phyloP scores from a whole-genome alignment of 2,113 vertebrate genomes.

The Lynx canadensis region DNA sequence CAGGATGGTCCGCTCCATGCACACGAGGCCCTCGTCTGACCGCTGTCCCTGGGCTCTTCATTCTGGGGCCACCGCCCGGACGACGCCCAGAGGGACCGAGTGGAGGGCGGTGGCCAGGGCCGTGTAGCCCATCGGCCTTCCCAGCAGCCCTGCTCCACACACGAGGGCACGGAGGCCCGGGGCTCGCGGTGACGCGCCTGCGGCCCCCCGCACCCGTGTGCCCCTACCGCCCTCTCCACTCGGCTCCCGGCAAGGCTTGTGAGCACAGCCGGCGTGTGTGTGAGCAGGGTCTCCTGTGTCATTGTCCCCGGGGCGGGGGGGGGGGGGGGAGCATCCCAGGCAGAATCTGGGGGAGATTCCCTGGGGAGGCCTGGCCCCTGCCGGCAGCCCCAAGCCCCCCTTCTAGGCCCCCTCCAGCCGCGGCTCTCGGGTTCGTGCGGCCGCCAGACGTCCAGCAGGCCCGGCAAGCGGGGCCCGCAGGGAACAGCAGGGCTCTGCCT shows the following conservation, averaged over 20 bases:
- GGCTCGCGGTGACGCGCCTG: neutral
- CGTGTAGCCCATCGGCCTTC: fast-evolving
- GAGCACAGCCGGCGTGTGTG: neutral
- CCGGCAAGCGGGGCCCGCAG: neutral
- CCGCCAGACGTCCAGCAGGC: neutral
- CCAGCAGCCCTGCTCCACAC: neutral
- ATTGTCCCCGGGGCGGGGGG: neutral
- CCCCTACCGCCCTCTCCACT: neutral
- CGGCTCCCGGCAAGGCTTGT: neutral
- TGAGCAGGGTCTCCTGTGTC: neutral
- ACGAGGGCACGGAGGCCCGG: too few relatives aligned
- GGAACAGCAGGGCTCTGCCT: too few relatives aligned
- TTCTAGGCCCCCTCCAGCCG: neutral
- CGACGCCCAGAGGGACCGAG: fast-evolving
- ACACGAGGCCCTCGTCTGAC: fast-evolving
- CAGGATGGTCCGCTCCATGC: neutral
- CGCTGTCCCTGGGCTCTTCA: fast-evolving
- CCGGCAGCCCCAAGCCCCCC: neutral
- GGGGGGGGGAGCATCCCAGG: too few relatives aligned
- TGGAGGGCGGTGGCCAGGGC: neutral
- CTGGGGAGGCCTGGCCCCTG: neutral
- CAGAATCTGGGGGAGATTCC: neutral
- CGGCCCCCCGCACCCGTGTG: too few relatives aligned
- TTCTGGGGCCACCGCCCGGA: neutral
- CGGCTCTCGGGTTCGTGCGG: neutral